phyloP scores from a whole-genome alignment of 2,797 vertebrate genomes.

The Glyptemys insculpta region DNA sequence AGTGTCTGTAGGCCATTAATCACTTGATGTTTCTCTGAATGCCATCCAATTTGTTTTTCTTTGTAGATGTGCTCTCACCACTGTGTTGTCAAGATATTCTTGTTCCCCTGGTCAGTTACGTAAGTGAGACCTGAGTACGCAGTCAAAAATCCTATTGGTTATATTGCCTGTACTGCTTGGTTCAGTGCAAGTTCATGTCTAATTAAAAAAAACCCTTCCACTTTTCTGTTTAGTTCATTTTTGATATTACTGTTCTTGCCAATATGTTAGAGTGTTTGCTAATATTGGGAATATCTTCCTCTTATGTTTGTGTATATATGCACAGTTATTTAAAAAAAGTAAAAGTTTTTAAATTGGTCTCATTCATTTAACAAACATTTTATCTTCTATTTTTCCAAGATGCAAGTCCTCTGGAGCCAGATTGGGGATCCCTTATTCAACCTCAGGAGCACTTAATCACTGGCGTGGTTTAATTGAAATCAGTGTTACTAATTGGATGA shows the following conservation, averaged over 20 bases:
- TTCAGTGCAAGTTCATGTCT: not conserved
- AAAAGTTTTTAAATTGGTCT: not conserved
- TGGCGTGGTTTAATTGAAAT: not conserved
- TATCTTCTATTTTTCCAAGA: not conserved
- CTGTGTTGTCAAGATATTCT: not conserved
- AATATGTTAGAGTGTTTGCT: not conserved
- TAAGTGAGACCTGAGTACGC: not conserved
- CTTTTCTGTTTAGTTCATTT: not conserved
- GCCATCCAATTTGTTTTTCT: not conserved
- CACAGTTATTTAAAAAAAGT: not conserved
- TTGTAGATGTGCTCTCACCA: not conserved
- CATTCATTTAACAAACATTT: not conserved
- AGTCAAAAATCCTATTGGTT: not conserved
- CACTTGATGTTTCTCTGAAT: not conserved
- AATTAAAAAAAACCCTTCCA: not conserved
- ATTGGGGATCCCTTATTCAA: not conserved
- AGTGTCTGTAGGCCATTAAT: not conserved
- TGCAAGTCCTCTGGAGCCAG: not conserved
- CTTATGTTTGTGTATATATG: not conserved
- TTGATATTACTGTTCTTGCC: not conserved
- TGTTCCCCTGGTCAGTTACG: not conserved
- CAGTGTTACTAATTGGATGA: not conserved
- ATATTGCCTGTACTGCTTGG: not conserved
- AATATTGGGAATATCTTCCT: not conserved
- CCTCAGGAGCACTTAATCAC: not conserved